A percentile compares a stretch with the other conserved stretches of the same genome.
Conservation (phyloP, 2,113 vertebrate genomes). For the Rhodinocichla rosea region DNA sequence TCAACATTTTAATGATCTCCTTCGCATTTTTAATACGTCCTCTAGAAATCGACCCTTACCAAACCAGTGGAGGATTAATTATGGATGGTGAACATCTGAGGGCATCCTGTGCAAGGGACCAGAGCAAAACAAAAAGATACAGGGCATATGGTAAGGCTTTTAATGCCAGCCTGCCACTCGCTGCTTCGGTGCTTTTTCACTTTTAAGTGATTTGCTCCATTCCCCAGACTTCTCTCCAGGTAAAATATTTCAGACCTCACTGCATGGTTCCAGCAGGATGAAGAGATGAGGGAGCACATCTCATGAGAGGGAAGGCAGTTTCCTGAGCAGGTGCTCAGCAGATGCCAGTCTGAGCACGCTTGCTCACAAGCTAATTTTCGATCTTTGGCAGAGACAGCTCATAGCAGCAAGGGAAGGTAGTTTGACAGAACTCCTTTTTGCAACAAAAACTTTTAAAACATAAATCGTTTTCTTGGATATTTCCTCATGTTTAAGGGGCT, state of each 20-base stretch:
- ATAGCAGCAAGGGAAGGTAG: not conserved
- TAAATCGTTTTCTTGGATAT: not conserved
- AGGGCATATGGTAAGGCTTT: not conserved
- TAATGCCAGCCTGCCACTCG: not conserved
- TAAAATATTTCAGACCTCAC: not conserved
- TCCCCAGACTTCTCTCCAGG: not conserved
- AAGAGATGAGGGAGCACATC: not conserved
- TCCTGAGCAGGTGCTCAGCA: not conserved
- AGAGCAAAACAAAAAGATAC: not conserved
- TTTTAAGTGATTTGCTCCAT: not conserved
- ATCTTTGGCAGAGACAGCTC: not conserved
- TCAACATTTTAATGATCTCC: not conserved
- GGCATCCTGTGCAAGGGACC: not conserved
- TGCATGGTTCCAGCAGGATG: rapidly evolving
- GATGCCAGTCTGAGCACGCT: not conserved
- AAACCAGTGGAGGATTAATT: not conserved
- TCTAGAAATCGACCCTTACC: not conserved
- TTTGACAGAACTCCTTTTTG: not conserved
- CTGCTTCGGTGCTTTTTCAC: not conserved
- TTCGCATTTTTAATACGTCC: not conserved
- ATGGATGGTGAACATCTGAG: not conserved
- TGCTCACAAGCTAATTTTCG: not conserved
- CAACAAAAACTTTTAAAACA: not conserved
- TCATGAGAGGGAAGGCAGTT: not conserved
- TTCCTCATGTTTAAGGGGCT: not conserved